These are phyloP conservation scores for Sebastes iracundus DNA, from an alignment of 2,797 vertebrate species.

Conservation along the genomic window DNA sequence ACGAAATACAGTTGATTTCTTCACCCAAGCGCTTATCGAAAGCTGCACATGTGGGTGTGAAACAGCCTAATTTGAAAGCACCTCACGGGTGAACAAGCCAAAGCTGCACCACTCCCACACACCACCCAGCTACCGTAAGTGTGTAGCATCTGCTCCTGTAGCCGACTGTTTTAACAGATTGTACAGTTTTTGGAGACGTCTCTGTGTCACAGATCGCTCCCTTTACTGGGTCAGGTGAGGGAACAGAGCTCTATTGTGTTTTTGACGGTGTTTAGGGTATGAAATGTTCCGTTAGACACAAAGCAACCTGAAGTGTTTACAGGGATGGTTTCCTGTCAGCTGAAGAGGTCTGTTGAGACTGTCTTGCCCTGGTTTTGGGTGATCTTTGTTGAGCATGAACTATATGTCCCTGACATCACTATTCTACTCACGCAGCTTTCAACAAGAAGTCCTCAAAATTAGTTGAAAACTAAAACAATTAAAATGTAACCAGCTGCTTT, in stretches of 20 bases:
- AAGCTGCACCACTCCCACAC: slow-evolving; percentile 8
- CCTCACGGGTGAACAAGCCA: background rate
- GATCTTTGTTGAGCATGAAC: slow-evolving; percentile 2
- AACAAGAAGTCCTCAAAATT: background rate
- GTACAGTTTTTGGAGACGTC: background rate
- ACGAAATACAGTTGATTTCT: background rate
- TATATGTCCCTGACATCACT: background rate
- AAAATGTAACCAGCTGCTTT: background rate
- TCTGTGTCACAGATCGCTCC: background rate
- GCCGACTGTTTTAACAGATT: background rate
- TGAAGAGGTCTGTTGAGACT: background rate
- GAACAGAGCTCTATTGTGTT: slow-evolving; percentile 41
- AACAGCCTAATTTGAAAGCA: background rate
- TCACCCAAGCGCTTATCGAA: background rate
- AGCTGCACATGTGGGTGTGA: background rate
- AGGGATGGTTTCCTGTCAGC: slow-evolving; percentile 38
- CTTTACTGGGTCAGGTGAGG: background rate
- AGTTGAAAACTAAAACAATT: background rate
- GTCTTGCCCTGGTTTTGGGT: background rate
- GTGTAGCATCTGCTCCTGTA: background rate
- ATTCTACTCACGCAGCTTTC: background rate
- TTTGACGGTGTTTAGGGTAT: background rate
- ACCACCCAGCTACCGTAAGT: background rate
- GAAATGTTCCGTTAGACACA: slow-evolving; percentile 29
- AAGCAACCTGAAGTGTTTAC: slow-evolving; percentile 45